Percentiles rank a stretch among this genome's conserved stretches.
Evolutionary conservation across 2,888 invertebrate genomes (phyloP).

Genomic region (Cephalotes varians): DNA sequence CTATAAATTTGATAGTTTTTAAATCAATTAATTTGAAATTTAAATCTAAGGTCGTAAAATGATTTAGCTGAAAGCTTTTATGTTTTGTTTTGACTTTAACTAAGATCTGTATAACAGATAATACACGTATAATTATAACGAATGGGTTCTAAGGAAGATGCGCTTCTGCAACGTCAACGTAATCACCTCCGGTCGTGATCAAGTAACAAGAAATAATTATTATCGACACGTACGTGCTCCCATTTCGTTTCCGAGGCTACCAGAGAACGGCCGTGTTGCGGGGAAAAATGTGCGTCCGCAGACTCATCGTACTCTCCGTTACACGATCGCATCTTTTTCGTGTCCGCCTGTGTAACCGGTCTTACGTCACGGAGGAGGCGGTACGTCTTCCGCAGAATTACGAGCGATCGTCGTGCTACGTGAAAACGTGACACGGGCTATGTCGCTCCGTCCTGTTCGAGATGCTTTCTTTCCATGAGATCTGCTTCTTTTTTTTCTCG

Average conservation of each 20-base stretch:
- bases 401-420: conserved; percentile 39
- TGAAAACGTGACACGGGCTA: conserved; percentile 51
- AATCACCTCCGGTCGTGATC: conserved; percentile 25
- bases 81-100: neutral
- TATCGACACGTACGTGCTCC: conserved; percentile 55
- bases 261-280: conserved; percentile 15
- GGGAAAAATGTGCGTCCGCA: conserved; percentile 60
- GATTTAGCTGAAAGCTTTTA: neutral
- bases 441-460: neutral
- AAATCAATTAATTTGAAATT: neutral
- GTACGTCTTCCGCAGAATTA: conserved; percentile 41
- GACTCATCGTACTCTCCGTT: conserved; percentile 65
- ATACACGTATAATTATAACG: conserved; percentile 9
- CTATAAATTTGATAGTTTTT: neutral
- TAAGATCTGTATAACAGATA: neutral
- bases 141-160: conserved; percentile 4
- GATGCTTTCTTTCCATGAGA: conserved; percentile 15
- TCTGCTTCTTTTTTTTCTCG: neutral
- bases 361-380: conserved; percentile 58
- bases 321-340: conserved; percentile 66
- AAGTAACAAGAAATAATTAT: conserved; percentile 26
- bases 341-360: conserved; percentile 60
- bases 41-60: neutral
- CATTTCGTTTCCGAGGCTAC: conserved; percentile 58
- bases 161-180: neutral